Evolutionary conservation across 2,113 vertebrate species (phyloP), one percentile per base, ranked within the genome.

Genomic region (Pterocles gutturalis): DNA sequence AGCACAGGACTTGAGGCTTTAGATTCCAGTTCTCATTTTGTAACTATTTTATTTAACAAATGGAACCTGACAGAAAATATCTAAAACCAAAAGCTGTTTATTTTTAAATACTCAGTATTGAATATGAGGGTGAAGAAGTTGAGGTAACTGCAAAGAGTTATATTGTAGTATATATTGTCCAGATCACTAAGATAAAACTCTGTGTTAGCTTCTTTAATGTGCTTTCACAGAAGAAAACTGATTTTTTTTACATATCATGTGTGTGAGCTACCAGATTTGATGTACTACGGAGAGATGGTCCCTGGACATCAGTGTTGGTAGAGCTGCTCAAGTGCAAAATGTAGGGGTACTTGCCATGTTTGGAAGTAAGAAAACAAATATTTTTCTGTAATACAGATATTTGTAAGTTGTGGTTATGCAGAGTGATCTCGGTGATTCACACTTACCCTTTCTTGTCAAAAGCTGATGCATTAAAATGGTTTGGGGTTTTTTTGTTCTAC

Each of bases 401-500:
- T n/a, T 71, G 2, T 62, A 80, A 91, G 1, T 25, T 60, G 20
- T 12, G 8, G 17, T 67, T 83, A 46, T 36, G 25, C 25, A 64
- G 25, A 29, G 2, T 46, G 33, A 51, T 61, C 17, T 38, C n/a
- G 13, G 8, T 34, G 14, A 41, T 36, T 76, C 43, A 80, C 5
- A 36, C 57, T 54, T 54, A n/a, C n/a, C 9, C 22, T 15, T 75
- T 49, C 31, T 51, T 51, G 4, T 54, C 43, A 54, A 60, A 93
- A 72, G 11, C 11, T 61, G 33, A 75, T 31, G 26, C 24, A 64
- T 22, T 24, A 7, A 45, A 82, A 82, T 41, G 41, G 41, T 41
- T 41, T 41, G 6, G 3, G 2, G 0, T 0, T n/a, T 54, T 73
- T 43, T 29, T 22, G 14, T 45, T 85, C 24, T 66, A 62, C 16